These are phyloP conservation scores for Tinamus guttatus DNA, from an alignment of 2,113 vertebrate genomes.

Conservation along the genomic window DNA sequence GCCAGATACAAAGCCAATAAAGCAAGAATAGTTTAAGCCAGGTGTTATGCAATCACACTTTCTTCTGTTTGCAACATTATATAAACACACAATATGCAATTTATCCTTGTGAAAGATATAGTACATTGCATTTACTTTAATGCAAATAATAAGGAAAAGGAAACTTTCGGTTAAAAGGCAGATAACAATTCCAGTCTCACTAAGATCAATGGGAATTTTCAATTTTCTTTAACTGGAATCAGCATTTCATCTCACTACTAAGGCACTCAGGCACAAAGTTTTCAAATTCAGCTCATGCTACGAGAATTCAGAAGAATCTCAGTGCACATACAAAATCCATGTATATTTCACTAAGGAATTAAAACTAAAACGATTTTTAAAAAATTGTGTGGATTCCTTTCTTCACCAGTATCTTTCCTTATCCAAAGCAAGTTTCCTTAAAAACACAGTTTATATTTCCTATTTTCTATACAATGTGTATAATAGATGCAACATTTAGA, in stretches of 20 bases:
- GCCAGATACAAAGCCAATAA: not conserved
- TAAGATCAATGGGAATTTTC: not conserved
- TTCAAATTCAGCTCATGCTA: not conserved
- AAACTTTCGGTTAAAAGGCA: not conserved
- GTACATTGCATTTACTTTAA: not conserved
- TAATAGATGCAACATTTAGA: not conserved
- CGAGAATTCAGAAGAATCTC: not conserved
- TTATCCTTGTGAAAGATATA: not conserved
- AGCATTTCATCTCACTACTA: not conserved
- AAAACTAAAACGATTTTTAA: not conserved
- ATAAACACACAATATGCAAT: not conserved
- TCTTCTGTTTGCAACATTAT: not conserved
- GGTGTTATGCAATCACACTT: not conserved
- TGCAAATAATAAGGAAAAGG: not conserved
- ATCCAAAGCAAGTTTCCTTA: not conserved
- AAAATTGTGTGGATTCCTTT: not conserved
- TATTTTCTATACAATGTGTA: not conserved
- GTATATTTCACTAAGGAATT: not conserved
- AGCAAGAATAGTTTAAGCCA: not conserved
- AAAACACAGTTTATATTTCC: not conserved
- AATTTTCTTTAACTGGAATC: fast-evolving
- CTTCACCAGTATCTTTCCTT: not conserved
- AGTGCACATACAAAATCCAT: not conserved
- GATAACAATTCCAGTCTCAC: not conserved
- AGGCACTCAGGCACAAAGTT: not conserved